Evolutionary conservation across 2,888 invertebrate species (phyloP).

Genomic region (Melikaiella ostensackeni): DNA sequence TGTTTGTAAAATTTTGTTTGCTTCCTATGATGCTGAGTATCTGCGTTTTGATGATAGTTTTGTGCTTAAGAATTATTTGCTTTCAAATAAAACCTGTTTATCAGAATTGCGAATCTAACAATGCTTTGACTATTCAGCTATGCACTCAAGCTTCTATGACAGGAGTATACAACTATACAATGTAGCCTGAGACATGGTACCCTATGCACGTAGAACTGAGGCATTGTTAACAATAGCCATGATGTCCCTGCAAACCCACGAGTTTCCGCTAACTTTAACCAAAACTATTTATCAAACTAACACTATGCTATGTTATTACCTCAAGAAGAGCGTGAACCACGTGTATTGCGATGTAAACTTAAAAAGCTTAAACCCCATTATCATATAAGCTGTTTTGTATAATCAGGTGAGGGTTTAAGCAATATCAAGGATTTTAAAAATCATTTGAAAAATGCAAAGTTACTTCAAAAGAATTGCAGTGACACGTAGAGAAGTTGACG

Average conservation of each 20-base stretch:
- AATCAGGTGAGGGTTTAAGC: too few species aligned
- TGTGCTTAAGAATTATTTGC: not conserved
- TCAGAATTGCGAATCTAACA: constrained; percentile 9
- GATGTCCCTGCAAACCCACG: constrained; percentile 54
- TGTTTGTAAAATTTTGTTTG: not conserved
- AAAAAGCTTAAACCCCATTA: not conserved
- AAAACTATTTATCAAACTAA: constrained; percentile 65
- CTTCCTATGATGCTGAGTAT: not conserved
- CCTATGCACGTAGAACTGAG: constrained; percentile 42
- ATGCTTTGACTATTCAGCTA: constrained; percentile 33
- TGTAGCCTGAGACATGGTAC: constrained; percentile 43
- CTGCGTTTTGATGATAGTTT: too few species aligned
- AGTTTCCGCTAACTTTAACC: constrained; percentile 52
- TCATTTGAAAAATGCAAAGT: too few species aligned
- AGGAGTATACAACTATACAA: constrained; percentile 8
- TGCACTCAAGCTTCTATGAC: constrained; percentile 1
- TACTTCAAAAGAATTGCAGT: too few species aligned
- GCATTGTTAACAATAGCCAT: constrained; percentile 60
- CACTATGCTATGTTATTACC: constrained; percentile 63
- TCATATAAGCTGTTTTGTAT: too few species aligned
- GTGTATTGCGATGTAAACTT: not conserved
- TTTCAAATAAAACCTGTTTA: not conserved
- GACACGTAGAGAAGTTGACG: constrained; percentile 16
- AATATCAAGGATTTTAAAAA: too few species aligned
- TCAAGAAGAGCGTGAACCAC: constrained; percentile 22